Percentiles rank a stretch among this genome's conserved stretches.
Conservation (phyloP, 2,888 invertebrate genomes). For the Stictocephala bisonia region DNA sequence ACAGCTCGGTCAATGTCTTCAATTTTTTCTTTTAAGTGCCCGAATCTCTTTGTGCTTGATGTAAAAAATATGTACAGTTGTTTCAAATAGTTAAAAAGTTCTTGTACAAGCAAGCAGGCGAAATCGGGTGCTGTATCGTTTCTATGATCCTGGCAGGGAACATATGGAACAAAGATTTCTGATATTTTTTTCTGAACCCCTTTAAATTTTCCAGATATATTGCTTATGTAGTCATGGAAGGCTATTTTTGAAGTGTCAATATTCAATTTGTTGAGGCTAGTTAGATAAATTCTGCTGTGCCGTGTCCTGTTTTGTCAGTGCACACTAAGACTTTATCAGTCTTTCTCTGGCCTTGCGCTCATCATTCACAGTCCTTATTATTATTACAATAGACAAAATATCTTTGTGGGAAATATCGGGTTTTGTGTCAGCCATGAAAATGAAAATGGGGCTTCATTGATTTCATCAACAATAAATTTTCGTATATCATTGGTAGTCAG, state of each 20-base stretch:
- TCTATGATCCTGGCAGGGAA: conserved; percentile 44
- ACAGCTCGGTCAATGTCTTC: conserved; percentile 22
- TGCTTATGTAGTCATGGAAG: conserved; percentile 43
- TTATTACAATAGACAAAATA: conserved; percentile 12
- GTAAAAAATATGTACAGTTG: conserved; percentile 42
- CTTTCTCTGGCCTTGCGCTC: conserved; percentile 13
- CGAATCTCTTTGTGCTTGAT: conserved; percentile 42
- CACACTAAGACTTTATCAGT: conserved; percentile 27
- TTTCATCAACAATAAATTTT: too few relatives aligned
- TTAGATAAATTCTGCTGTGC: conserved; percentile 34
- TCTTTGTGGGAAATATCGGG: conserved; percentile 40
- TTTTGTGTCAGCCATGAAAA: conserved; percentile 40
- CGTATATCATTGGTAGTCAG: too few relatives aligned
- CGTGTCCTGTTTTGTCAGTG: conserved; percentile 39
- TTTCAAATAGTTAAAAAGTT: conserved; percentile 42
- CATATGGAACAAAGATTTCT: conserved; percentile 13
- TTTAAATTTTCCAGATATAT: conserved; percentile 43
- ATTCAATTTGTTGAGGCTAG: conserved; percentile 1
- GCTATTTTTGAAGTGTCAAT: conserved; percentile 36
- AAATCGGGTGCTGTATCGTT: conserved; percentile 41
- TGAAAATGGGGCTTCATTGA: background rate
- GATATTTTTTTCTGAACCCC: conserved; percentile 42
- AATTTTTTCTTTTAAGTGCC: conserved; percentile 23
- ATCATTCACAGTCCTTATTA: background rate
- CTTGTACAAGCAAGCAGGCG: conserved; percentile 25